Evolutionary conservation across 2,797 vertebrate species (phyloP), one percentile per base, ranked within the genome.

Genomic region (Typhlichthys subterraneus): DNA sequence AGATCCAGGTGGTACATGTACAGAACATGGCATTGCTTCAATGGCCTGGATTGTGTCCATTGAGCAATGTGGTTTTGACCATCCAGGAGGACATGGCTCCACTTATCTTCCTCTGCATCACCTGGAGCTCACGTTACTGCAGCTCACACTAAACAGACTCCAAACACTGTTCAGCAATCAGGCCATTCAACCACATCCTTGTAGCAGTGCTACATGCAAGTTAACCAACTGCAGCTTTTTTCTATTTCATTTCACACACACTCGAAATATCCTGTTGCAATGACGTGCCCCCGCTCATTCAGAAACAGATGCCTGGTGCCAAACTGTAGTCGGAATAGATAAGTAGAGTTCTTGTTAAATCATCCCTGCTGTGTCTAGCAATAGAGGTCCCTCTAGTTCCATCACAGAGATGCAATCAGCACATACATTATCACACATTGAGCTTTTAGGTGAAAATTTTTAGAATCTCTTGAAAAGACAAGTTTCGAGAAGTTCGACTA

Each of bases 141-240:
- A 33, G 48, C 67, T 82, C 62, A 75, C 59, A 52, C 65, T 48
- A 48, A 77, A 79, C 65, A 67, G 55, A 63, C 65, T 66, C 57
- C 48, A 50, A 56, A 63, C 58, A 72, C 45, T 45, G 67, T 69
- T 76, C 13, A 45, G 75, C 70, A 84, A 83, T 65, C 70, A 73
- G 67, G 45, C 13, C 51, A 50, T 0, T 49, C 76, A 68, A 80
- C 86, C 87, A 86, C 89, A 85, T 87, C 85, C 80, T 79, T 80
- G 38, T 10, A 42, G 8, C 38, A 42, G 23, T 29, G 23, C 38
- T 42, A 9, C 38, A 42, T 9, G 38, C 38, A 42, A 10, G 45
- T 15, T 46, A 46, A 70, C 23, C 46, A 53, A 65, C 42, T 53
- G 13, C 45, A 59, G 61, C 80, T 53, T 53, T 70, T 71, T 62